phyloP scores from a whole-genome alignment of 2,888 invertebrate species.

The Volucella zonaria region DNA sequence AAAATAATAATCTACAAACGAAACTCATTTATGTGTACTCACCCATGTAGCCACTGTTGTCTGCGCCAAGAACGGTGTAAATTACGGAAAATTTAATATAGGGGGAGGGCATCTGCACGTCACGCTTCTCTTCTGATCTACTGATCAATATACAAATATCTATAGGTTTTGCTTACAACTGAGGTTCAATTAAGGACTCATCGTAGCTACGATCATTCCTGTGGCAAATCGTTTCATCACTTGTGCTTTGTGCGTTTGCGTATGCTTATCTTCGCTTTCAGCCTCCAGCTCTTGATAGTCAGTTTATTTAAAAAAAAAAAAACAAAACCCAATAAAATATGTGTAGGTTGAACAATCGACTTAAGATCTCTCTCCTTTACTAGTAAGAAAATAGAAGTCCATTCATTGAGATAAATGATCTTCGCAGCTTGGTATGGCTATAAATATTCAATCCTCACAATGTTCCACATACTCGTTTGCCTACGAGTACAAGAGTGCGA shows the following conservation, averaged over 20 bases:
- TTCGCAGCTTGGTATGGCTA: conserved; percentile 6
- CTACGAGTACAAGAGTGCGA: neutral
- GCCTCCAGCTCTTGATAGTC: conserved; percentile 13
- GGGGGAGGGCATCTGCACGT: conserved; percentile 36
- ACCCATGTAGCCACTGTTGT: neutral
- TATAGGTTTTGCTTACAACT: neutral
- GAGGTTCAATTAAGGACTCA: conserved; percentile 1
- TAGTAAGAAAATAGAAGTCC: neutral
- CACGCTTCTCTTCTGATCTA: conserved; percentile 28
- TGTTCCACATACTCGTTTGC: neutral
- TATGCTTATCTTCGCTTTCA: conserved; percentile 9
- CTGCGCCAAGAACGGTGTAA: conserved; percentile 19
- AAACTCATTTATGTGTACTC: neutral
- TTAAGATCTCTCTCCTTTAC: conserved; percentile 6
- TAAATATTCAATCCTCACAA: conserved; percentile 26
- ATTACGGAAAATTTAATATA: conserved; percentile 30
- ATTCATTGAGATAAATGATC: conserved; percentile 37
- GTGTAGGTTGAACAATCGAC: conserved; percentile 15
- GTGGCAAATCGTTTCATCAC: conserved; percentile 31
- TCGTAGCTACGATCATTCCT: conserved; percentile 1
- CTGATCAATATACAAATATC: conserved; percentile 24
- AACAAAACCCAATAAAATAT: neutral
- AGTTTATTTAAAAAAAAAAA: neutral
- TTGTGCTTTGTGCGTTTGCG: neutral
- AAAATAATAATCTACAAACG: neutral